Evolutionary conservation across 2,113 vertebrate species (phyloP).

Genomic region (Cololabis saira): DNA sequence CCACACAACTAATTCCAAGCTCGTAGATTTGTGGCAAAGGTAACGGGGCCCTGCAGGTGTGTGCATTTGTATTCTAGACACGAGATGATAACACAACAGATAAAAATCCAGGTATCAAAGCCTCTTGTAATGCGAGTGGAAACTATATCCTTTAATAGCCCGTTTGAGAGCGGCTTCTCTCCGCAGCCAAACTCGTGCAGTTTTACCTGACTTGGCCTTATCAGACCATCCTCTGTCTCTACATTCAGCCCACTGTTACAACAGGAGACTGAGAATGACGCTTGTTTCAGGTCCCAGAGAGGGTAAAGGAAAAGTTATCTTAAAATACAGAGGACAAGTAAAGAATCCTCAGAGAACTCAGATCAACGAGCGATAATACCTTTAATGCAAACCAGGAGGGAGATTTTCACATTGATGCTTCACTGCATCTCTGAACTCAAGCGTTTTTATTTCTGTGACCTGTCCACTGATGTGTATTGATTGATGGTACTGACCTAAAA

Average conservation of each 20-base stretch:
- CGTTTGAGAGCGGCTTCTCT: slow-evolving; percentile 59
- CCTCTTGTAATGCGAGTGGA: slow-evolving; percentile 52
- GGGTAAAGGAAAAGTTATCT: slow-evolving; percentile 45
- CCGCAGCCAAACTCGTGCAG: slow-evolving; percentile 42
- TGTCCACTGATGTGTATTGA: slow-evolving; percentile 33
- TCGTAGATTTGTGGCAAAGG: slow-evolving; percentile 31
- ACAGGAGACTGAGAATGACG: slow-evolving; percentile 19
- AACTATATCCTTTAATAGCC: slow-evolving; percentile 63
- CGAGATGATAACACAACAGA: slow-evolving; percentile 64
- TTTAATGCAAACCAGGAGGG: slow-evolving; percentile 26
- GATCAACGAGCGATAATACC: slow-evolving; percentile 48
- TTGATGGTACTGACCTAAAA: slow-evolving; percentile 39
- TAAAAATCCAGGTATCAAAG: slow-evolving; percentile 67
- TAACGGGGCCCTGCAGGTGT: slow-evolving; percentile 39
- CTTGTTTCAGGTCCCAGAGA: slow-evolving; percentile 45
- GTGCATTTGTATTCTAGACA: slow-evolving; percentile 57
- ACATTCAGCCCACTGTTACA: slow-evolving; percentile 26
- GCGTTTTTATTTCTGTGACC: slow-evolving; percentile 8
- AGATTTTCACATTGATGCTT: slow-evolving; percentile 60
- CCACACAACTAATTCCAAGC: slow-evolving; percentile 29
- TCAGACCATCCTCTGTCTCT: slow-evolving; percentile 51
- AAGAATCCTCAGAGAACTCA: slow-evolving; percentile 34
- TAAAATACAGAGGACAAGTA: slow-evolving; percentile 41
- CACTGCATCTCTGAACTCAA: slow-evolving; percentile 30
- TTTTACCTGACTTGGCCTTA: slow-evolving; percentile 63